Percentiles rank a stretch among this genome's conserved stretches.
These are phyloP conservation scores for Pangasius djambal DNA, from an alignment of 2,797 vertebrate species.

Conservation along the genomic window DNA sequence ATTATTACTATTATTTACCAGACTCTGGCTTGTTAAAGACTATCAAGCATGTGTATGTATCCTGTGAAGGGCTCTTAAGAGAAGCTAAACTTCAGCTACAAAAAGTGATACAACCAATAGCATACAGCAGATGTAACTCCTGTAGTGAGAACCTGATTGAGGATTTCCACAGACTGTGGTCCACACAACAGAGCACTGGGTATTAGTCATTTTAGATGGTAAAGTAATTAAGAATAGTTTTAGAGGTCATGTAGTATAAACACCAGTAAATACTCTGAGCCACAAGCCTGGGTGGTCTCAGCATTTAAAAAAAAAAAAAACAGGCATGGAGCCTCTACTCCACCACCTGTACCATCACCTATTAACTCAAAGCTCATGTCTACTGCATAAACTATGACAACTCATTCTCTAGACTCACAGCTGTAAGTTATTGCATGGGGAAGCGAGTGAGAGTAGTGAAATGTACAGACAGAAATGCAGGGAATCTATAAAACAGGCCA, in stretches of 20 bases:
- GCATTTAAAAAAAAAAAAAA: background rate
- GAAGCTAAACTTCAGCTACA: background rate
- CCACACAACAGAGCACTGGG: background rate
- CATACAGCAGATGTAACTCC: background rate
- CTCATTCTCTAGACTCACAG: background rate
- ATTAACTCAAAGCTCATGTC: background rate
- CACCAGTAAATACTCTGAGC: background rate
- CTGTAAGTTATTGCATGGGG: background rate
- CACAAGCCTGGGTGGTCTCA: background rate
- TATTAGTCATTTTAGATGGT: background rate
- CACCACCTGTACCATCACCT: background rate
- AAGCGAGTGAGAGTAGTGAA: background rate
- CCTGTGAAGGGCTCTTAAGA: background rate
- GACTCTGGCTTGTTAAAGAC: background rate
- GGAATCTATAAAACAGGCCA: background rate
- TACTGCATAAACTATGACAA: background rate
- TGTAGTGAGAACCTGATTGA: background rate
- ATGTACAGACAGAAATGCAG: background rate
- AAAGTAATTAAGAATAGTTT: background rate
- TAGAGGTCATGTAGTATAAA: background rate
- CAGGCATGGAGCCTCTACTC: background rate
- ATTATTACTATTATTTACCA: background rate
- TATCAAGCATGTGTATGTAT: background rate
- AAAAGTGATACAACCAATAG: background rate
- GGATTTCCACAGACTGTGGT: background rate